Evolutionary conservation across 2,113 vertebrate species (phyloP).

Genomic region (Nothobranchius furzeri): DNA sequence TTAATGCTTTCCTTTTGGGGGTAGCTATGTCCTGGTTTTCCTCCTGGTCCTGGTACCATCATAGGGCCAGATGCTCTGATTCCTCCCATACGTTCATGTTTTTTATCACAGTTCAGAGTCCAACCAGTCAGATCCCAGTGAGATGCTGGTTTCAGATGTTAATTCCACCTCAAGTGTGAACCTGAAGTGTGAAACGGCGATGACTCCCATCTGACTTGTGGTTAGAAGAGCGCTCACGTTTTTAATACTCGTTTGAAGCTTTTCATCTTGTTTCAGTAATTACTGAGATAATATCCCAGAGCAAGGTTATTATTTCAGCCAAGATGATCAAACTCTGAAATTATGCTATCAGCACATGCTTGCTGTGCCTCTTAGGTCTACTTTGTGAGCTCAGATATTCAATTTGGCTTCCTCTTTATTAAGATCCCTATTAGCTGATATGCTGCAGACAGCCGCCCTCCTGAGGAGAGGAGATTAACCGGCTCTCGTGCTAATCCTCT

Average conservation of each 20-base stretch:
- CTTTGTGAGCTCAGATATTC: slow-evolving; percentile 56
- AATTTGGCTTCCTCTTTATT: slow-evolving; percentile 67
- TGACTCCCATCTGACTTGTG: background rate
- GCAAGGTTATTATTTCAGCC: slow-evolving; percentile 56
- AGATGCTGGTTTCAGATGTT: too few relatives aligned
- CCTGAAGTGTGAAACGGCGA: too few relatives aligned
- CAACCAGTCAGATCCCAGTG: too few relatives aligned
- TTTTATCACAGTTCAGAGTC: too few relatives aligned
- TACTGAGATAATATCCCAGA: slow-evolving; percentile 48
- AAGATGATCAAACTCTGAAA: slow-evolving; percentile 39
- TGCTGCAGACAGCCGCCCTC: slow-evolving; percentile 47
- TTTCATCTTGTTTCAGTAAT: slow-evolving; percentile 47
- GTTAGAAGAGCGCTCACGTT: slow-evolving; percentile 3
- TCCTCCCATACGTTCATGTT: too few relatives aligned
- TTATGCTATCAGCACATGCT: slow-evolving; percentile 34
- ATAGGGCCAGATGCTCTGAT: too few relatives aligned
- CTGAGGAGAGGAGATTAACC: slow-evolving; percentile 70
- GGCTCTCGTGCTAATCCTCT: slow-evolving; percentile 61
- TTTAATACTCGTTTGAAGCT: slow-evolving; percentile 21
- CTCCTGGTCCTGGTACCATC: too few relatives aligned
- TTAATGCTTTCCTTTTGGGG: too few relatives aligned
- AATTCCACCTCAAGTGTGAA: too few relatives aligned
- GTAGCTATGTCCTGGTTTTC: too few relatives aligned
- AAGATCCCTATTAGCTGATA: slow-evolving; percentile 72
- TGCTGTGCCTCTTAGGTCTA: slow-evolving; percentile 42